phyloP scores from a whole-genome alignment of 1,140 invertebrate genomes.

The Conus betulinus region DNA sequence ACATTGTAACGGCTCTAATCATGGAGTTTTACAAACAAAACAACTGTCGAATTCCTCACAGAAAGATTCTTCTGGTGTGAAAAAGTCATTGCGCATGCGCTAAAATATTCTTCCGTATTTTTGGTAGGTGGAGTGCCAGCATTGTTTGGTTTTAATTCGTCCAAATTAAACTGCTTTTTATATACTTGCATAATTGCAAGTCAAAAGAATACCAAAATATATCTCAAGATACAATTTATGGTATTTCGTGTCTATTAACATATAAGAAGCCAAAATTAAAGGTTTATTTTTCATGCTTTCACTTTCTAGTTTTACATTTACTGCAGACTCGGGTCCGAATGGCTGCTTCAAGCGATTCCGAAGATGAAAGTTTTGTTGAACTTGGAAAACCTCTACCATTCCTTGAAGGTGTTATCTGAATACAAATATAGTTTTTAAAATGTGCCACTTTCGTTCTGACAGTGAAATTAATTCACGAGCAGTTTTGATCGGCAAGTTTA shows the following conservation, averaged over 20 bases:
- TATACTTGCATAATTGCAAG: not conserved
- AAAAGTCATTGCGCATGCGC: slow-evolving; percentile 37
- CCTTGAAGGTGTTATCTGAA: slow-evolving; percentile 82
- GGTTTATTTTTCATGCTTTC: not conserved
- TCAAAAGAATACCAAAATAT: not conserved
- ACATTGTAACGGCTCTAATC: slow-evolving; percentile 21
- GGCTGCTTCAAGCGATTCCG: slow-evolving; percentile 63
- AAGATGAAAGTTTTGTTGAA: slow-evolving; percentile 82
- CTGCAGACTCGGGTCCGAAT: slow-evolving; percentile 29
- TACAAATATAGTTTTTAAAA: too few relatives aligned
- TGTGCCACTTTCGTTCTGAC: too few relatives aligned
- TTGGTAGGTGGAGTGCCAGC: slow-evolving; percentile 34
- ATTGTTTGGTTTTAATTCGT: slow-evolving; percentile 34
- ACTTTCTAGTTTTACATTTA: not conserved
- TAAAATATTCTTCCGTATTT: slow-evolving; percentile 42
- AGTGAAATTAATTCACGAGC: too few relatives aligned
- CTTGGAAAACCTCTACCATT: slow-evolving; percentile 86
- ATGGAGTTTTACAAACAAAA: slow-evolving; percentile 21
- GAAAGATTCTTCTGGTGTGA: slow-evolving; percentile 33
- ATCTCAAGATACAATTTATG: not conserved
- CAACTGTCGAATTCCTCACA: slow-evolving; percentile 32
- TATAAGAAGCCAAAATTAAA: not conserved
- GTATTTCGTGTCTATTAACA: not conserved
- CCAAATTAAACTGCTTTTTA: not conserved
- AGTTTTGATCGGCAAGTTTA: too few relatives aligned